Percentiles rank a stretch among this genome's conserved stretches.
Conservation (phyloP, 1,140 invertebrate species). For the Aphelenchoides besseyi region DNA sequence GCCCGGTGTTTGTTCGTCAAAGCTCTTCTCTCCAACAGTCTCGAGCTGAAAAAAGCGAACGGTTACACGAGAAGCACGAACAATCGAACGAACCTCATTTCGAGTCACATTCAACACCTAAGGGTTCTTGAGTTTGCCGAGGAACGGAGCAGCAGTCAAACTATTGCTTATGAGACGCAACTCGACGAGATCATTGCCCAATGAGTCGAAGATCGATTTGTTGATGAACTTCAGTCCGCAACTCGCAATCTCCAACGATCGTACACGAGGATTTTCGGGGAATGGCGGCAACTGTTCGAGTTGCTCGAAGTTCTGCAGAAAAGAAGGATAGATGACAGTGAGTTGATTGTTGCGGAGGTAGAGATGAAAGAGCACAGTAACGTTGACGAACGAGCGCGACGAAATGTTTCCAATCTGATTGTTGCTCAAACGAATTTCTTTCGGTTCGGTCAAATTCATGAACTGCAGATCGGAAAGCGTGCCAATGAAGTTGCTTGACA, state of each 20-base stretch:
- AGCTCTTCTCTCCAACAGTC: conserved; percentile 40
- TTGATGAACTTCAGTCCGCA: conserved; percentile 33
- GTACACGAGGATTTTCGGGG: conserved; percentile 3
- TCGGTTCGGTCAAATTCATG: too few species aligned
- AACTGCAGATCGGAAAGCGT: too few species aligned
- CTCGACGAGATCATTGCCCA: conserved; percentile 39
- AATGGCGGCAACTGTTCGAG: neutral
- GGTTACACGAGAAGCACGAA: neutral
- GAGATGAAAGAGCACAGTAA: too few species aligned
- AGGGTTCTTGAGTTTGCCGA: conserved; percentile 36
- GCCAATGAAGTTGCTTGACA: too few species aligned
- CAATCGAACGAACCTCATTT: conserved; percentile 39
- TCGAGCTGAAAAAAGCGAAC: conserved; percentile 37
- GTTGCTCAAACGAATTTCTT: too few species aligned
- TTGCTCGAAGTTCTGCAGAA: too few species aligned
- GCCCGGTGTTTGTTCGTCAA: too few species aligned
- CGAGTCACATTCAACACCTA: conserved; percentile 41
- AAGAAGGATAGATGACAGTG: too few species aligned
- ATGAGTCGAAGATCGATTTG: conserved; percentile 27
- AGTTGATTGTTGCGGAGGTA: too few species aligned
- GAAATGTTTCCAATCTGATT: too few species aligned
- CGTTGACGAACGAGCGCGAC: too few species aligned
- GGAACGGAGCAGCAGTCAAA: conserved; percentile 30
- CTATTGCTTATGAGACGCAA: conserved; percentile 40
- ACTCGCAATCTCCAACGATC: conserved; percentile 32